Percentiles rank a stretch among this genome's conserved stretches.
These are phyloP conservation scores for Lochmaea capreae DNA, from an alignment of 2,888 invertebrate genomes.

Conservation along the genomic window DNA sequence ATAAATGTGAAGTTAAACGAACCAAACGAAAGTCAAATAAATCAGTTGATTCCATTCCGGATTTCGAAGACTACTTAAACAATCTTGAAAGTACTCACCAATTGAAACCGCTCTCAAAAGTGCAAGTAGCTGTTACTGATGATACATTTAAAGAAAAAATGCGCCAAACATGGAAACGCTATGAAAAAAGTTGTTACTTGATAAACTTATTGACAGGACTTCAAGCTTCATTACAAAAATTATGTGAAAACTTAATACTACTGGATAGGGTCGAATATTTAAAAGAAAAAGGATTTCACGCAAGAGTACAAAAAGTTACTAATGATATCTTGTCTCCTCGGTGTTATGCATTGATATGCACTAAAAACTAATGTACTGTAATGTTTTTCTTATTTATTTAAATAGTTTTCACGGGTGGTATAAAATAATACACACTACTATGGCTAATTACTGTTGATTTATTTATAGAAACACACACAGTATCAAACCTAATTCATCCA, in stretches of 20 bases:
- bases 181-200: constrained; percentile 59
- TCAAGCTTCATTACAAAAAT: constrained; percentile 68
- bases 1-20: constrained; percentile 56
- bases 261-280: constrained; percentile 69
- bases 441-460: too few species aligned
- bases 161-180: constrained; percentile 57
- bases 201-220: constrained; percentile 66
- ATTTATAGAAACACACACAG: too few species aligned
- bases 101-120: constrained; percentile 32
- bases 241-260: constrained; percentile 70
- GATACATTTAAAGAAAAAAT: constrained; percentile 53
- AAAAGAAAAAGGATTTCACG: constrained; percentile 62
- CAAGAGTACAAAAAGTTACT: constrained; percentile 70
- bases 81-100: constrained; percentile 56
- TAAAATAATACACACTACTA: too few species aligned
- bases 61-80: constrained; percentile 55
- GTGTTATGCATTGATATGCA: constrained; percentile 67
- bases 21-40: constrained; percentile 59
- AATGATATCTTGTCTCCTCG: constrained; percentile 75
- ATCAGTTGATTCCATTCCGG: constrained; percentile 41
- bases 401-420: too few species aligned
- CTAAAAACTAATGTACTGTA: constrained; percentile 24
- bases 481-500: too few species aligned
- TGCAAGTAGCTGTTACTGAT: constrained; percentile 33
- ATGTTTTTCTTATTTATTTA: not conserved